Percentiles rank a stretch among this genome's conserved stretches.
These are phyloP conservation scores for Tetrao urogallus DNA, from an alignment of 2,113 vertebrate genomes.

Conservation along the genomic window DNA sequence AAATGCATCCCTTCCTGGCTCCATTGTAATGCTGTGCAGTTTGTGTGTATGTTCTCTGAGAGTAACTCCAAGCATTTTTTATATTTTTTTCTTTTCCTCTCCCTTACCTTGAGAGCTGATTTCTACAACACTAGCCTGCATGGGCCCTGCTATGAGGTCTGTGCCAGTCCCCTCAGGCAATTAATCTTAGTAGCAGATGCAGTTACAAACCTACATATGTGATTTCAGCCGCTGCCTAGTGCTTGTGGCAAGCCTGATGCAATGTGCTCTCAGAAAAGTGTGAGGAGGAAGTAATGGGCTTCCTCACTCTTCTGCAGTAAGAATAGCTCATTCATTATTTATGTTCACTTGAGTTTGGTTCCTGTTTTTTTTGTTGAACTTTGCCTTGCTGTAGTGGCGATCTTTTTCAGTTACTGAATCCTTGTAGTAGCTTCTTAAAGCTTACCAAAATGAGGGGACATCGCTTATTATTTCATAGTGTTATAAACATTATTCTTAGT, in stretches of 20 bases:
- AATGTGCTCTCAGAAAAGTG: background rate
- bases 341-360: background rate
- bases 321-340: background rate
- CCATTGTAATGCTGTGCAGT: background rate
- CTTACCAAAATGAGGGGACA: background rate
- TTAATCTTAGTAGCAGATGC: background rate
- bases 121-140: rapidly evolving
- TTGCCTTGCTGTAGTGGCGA: background rate
- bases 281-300: background rate
- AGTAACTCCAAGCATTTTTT: rapidly evolving
- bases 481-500: background rate
- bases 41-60: rapidly evolving
- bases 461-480: background rate
- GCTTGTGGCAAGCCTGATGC: background rate
- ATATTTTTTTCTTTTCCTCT: background rate
- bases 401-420: background rate
- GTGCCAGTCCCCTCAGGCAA: background rate
- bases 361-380: background rate
- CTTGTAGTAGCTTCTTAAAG: background rate
- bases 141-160: background rate
- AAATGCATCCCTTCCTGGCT: rapidly evolving
- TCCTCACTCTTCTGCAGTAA: background rate
- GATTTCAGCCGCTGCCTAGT: background rate
- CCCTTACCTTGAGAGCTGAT: background rate
- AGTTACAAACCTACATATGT: background rate